phyloP scores from a whole-genome alignment of 2,888 invertebrate genomes.

The Rambutsinella grinnellia region DNA sequence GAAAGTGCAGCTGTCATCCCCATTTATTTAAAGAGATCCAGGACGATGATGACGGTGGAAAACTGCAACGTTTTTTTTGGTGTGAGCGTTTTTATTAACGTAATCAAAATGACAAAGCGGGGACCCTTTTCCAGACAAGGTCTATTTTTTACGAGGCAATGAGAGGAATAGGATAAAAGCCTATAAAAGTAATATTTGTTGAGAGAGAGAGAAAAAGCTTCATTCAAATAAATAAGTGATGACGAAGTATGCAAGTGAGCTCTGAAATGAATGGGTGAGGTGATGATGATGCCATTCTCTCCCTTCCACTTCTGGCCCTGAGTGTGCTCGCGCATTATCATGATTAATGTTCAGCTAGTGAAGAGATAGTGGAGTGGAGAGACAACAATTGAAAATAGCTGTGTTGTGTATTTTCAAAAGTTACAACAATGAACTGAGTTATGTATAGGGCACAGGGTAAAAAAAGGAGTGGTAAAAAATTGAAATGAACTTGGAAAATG shows the following conservation, averaged over 20 bases:
- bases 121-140: neutral
- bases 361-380: neutral
- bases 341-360: constrained; percentile 4
- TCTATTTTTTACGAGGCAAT: constrained; percentile 9
- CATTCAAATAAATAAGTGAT: neutral
- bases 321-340: neutral
- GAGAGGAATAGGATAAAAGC: neutral
- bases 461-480: too few relatives aligned
- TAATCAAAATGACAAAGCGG: neutral
- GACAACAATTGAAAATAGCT: neutral
- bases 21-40: constrained; percentile 33
- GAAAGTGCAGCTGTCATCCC: constrained; percentile 34
- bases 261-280: neutral
- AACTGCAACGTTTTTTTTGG: neutral
- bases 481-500: too few relatives aligned
- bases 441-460: too few relatives aligned
- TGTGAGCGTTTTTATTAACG: neutral
- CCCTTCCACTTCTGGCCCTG: neutral
- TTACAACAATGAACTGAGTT: too few relatives aligned
- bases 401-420: too few relatives aligned
- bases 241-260: constrained; percentile 5
- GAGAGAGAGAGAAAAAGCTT: too few relatives aligned
- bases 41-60: constrained; percentile 13
- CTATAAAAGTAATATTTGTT: neutral
- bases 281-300: neutral